These are phyloP conservation scores for Sialia sialis DNA, from an alignment of 2,113 vertebrate genomes.

Conservation along the genomic window DNA sequence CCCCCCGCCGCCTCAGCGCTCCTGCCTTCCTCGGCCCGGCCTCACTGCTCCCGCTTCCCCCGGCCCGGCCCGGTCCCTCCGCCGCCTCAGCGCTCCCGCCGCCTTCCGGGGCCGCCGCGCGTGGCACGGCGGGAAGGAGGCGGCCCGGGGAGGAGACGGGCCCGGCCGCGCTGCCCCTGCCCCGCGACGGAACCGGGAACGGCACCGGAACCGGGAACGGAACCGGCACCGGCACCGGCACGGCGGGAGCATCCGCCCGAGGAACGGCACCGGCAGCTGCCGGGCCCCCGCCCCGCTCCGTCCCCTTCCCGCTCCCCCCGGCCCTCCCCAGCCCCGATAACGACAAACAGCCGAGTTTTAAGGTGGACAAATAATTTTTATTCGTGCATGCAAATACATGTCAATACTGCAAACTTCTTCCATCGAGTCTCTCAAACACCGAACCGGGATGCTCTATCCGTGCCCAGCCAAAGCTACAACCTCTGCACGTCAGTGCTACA, in stretches of 20 bases:
- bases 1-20: too few relatives aligned
- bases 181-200: background rate
- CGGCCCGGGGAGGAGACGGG: background rate
- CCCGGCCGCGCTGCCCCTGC: background rate
- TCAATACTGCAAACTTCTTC: constrained; percentile 85
- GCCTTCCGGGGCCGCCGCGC: too few relatives aligned
- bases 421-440: constrained; percentile 82
- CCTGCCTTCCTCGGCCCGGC: background rate
- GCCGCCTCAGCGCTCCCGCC: too few relatives aligned
- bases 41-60: background rate
- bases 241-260: too few relatives aligned
- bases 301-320: background rate
- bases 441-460: constrained; percentile 83
- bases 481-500: constrained; percentile 80
- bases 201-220: too few relatives aligned
- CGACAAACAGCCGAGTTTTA: constrained; percentile 4
- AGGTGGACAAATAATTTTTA: constrained; percentile 83
- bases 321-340: background rate
- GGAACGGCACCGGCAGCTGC: too few relatives aligned
- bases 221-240: too few relatives aligned
- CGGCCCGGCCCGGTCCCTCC: background rate
- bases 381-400: constrained; percentile 95
- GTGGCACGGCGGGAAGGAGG: background rate
- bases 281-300: too few relatives aligned
- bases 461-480: constrained; percentile 80